phyloP scores from a whole-genome alignment of 1,140 invertebrate genomes.

The Pogonomyrmex barbatus region DNA sequence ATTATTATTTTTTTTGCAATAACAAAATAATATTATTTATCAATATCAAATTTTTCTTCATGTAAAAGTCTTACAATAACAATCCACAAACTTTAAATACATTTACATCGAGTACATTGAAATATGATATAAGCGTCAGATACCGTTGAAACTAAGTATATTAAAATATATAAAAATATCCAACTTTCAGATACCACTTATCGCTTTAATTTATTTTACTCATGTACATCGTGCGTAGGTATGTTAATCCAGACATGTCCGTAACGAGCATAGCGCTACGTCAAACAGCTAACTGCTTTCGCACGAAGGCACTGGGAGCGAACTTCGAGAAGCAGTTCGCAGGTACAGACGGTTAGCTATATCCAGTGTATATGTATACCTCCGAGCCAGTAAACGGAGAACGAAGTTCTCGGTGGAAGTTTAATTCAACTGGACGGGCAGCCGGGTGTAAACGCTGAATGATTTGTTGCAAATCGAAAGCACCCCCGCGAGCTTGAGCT shows the following conservation, averaged over 20 bases:
- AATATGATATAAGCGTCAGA: background rate
- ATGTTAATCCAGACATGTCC: slow-evolving; percentile 68
- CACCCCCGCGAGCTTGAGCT: slow-evolving; percentile 41
- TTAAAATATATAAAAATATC: slow-evolving; percentile 12
- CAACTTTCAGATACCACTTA: background rate
- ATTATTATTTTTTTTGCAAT: background rate
- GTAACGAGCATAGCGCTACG: slow-evolving; percentile 70
- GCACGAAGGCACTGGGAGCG: slow-evolving; percentile 68
- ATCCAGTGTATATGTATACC: slow-evolving; percentile 75
- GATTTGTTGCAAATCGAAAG: slow-evolving; percentile 83
- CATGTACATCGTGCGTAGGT: slow-evolving; percentile 38
- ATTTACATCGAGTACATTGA: background rate
- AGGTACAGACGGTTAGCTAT: slow-evolving; percentile 70
- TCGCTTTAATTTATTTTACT: slow-evolving; percentile 43
- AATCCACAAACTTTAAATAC: background rate
- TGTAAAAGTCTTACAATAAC: background rate
- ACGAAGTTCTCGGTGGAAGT: slow-evolving; percentile 80
- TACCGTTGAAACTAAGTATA: background rate
- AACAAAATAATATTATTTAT: background rate
- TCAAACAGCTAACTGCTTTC: slow-evolving; percentile 81
- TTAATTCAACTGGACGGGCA: slow-evolving; percentile 82
- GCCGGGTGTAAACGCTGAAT: slow-evolving; percentile 79
- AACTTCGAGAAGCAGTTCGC: slow-evolving; percentile 74
- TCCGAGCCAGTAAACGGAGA: slow-evolving; percentile 58
- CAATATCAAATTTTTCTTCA: background rate